Conservation (phyloP, 2,888 invertebrate species). For the Zaprionus lineosus region DNA sequence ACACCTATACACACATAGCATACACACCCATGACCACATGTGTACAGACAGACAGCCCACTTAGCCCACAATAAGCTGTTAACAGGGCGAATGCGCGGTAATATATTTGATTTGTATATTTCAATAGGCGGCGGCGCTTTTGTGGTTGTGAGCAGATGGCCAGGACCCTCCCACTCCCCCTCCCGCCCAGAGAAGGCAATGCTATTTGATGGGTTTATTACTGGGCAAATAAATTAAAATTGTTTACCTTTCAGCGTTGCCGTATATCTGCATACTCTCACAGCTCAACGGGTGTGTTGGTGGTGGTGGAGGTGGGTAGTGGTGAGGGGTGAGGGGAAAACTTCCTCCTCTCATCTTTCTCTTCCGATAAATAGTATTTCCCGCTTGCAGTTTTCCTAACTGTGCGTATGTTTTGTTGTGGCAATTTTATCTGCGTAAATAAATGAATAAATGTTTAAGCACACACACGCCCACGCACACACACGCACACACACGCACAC, state of each 20-base stretch:
- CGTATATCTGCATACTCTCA: conserved; percentile 1
- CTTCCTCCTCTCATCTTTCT: too few species aligned
- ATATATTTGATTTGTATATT: conserved; percentile 56
- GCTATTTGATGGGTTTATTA: conserved; percentile 70
- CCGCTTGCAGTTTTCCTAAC: conserved; percentile 67
- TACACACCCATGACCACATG: conserved; percentile 6
- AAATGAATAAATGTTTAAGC: conserved; percentile 65
- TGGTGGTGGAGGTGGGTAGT: too few species aligned
- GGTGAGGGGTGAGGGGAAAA: too few species aligned
- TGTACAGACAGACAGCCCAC: conserved; percentile 18
- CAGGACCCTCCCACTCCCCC: conserved; percentile 4
- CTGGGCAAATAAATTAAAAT: conserved; percentile 75
- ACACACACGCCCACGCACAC: too few species aligned
- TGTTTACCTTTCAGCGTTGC: conserved; percentile 66
- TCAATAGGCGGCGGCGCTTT: conserved; percentile 26
- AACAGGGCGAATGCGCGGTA: conserved; percentile 50
- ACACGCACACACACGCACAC: too few species aligned
- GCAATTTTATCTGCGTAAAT: conserved; percentile 72
- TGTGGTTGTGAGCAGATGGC: conserved; percentile 3
- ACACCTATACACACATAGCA: conserved; percentile 14
- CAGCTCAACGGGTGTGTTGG: too few species aligned
- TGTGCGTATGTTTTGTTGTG: conserved; percentile 69
- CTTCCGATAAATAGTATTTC: too few species aligned
- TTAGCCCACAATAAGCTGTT: conserved; percentile 40
- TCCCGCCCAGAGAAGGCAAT: too few species aligned